Evolutionary conservation across 2,797 vertebrate species (phyloP).

Genomic region (Orientallactaga sibirica): DNA sequence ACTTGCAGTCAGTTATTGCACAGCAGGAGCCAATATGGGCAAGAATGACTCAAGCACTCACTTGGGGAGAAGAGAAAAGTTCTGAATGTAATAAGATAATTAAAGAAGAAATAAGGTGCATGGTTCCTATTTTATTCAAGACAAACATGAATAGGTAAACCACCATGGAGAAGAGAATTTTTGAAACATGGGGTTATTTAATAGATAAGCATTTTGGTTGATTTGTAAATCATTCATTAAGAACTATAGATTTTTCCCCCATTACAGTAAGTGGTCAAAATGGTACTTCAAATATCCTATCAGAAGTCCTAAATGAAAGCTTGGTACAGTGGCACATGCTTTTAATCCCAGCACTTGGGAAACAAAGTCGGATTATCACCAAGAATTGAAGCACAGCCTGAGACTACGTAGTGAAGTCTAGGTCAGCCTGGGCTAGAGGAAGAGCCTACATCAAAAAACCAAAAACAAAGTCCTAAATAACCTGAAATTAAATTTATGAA

Average conservation of each 20-base stretch:
- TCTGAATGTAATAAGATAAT: conserved; percentile 31
- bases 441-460: too few relatives aligned
- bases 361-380: too few relatives aligned
- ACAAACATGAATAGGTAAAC: not conserved
- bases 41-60: not conserved
- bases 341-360: too few relatives aligned
- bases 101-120: not conserved
- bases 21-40: not conserved
- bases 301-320: not conserved
- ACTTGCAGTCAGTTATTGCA: not conserved
- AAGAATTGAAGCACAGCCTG: too few relatives aligned
- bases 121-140: not conserved
- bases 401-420: too few relatives aligned
- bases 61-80: not conserved
- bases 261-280: not conserved
- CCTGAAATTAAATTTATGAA: not conserved
- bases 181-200: conserved; percentile 2
- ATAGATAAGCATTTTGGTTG: not conserved
- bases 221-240: conserved; percentile 26
- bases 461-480: not conserved
- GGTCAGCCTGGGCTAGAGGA: too few relatives aligned
- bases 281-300: not conserved
- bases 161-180: not conserved
- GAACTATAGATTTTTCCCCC: not conserved
- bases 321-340: too few relatives aligned